Base-by-base conservation (phyloP, 2,888 invertebrate species). In the Synanthedon vespiformis region DNA sequence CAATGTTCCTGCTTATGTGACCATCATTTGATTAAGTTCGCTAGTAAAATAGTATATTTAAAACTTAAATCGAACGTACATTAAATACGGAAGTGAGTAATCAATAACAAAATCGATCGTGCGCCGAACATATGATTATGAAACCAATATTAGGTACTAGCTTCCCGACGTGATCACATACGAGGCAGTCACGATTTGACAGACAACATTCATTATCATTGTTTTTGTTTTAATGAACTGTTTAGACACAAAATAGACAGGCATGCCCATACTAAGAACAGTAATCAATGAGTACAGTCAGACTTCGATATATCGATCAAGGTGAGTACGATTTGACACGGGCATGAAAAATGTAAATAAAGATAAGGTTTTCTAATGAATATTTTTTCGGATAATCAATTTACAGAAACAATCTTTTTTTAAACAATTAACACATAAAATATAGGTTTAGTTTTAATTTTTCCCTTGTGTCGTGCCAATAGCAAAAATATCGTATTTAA, bases 21-120 rank as follows among this genome's bases (percentile, higher is more conserved):
- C 34, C 8, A 34, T 34, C 34, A 34, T 34, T 34, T 34, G 10
- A 34, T 34, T 34, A 34, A 34, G 2, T 22, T 22, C 22, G 22
- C 22, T 22, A 22, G 5, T 22, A 22, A 22, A 22, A 22, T 34
- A 34, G 10, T 10, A 34, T 6, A 34, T 34, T 34, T 10, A 59
- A 63, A 67, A 64, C 56, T 40, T 40, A 44, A 41, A 44, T 16
- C 22, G 27, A 52, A 58, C 57, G 59, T 62, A 61, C 57, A 61
- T 58, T 56, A 59, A 69, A 81, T 74, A 77, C 81, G 85, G 85
- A 85, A 83, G 78, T 75, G 68, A 77, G 72, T 77, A 78, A 76
- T 83, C 80, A 80, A 78, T 79, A 82, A 80, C 74, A 63, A 76
- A 81, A 78, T 77, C 77, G 70, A 80, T 77, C 74, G 70, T 71